Conservation (phyloP, 2,888 invertebrate genomes). For the Troglohyphantes excavatus region DNA sequence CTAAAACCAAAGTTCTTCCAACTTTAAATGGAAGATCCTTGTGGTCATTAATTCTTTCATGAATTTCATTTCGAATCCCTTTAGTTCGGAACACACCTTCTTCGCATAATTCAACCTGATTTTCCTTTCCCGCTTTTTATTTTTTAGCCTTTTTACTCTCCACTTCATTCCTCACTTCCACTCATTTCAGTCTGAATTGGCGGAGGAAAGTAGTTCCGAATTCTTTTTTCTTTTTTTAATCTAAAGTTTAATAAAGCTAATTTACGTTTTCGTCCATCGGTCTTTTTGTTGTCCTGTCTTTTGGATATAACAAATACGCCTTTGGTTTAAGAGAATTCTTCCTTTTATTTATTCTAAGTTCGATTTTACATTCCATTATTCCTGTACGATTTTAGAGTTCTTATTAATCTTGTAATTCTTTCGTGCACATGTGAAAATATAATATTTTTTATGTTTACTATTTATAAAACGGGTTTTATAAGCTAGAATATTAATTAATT, state of each 20-base stretch:
- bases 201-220: conserved; percentile 24
- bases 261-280: conserved; percentile 41
- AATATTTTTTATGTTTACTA: no score
- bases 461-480: no score
- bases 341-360: background rate
- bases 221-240: background rate
- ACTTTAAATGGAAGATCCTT: conserved; percentile 5
- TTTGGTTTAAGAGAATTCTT: background rate
- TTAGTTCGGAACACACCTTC: background rate
- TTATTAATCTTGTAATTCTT: background rate
- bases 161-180: no score
- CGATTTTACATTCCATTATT: background rate
- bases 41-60: conserved; percentile 10
- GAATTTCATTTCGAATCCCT: conserved; percentile 19
- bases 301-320: no score
- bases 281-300: background rate
- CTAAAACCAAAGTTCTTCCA: background rate
- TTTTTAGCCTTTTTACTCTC: background rate
- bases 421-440: no score
- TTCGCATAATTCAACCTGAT: background rate
- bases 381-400: background rate
- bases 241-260: conserved; percentile 58
- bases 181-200: background rate
- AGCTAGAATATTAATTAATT: no score
- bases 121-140: background rate